Conservation (phyloP, 1,140 invertebrate genomes). For the Octopus sinensis region DNA sequence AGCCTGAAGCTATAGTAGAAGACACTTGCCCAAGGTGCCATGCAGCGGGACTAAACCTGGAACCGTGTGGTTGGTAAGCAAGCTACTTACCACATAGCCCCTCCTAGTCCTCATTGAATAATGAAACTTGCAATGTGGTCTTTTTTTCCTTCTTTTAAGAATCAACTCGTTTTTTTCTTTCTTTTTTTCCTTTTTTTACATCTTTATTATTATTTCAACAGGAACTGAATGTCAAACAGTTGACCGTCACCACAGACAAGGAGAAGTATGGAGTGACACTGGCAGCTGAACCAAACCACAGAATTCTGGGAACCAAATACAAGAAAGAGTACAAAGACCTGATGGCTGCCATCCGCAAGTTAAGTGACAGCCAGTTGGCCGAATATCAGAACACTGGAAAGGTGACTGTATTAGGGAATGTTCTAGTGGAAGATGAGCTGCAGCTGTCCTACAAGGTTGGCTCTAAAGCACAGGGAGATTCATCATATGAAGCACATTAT, state of each 20-base stretch:
- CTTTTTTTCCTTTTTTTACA: too few species aligned
- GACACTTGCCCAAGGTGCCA: too few species aligned
- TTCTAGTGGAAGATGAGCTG: slow-evolving; percentile 77
- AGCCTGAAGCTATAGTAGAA: too few species aligned
- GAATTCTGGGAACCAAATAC: slow-evolving; percentile 70
- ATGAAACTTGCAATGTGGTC: too few species aligned
- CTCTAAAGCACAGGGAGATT: slow-evolving; percentile 59
- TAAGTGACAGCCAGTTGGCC: slow-evolving; percentile 79
- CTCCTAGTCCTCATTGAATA: neutral
- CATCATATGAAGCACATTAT: slow-evolving; percentile 83
- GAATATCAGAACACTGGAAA: slow-evolving; percentile 71
- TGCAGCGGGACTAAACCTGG: too few species aligned
- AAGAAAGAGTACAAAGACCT: slow-evolving; percentile 82
- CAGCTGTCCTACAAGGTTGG: slow-evolving; percentile 78
- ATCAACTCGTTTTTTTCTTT: too few species aligned
- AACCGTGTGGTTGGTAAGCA: too few species aligned
- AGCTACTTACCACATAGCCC: neutral
- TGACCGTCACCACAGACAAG: slow-evolving; percentile 90
- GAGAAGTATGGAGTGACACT: slow-evolving; percentile 89
- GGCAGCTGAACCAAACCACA: slow-evolving; percentile 90
- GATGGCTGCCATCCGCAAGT: slow-evolving; percentile 74
- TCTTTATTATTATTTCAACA: slow-evolving; percentile 18
- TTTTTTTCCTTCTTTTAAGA: too few species aligned
- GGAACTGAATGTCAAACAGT: slow-evolving; percentile 87
- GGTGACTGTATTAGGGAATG: slow-evolving; percentile 62